Percentiles rank a stretch among this genome's conserved stretches.
These are phyloP conservation scores for Bombus confusus DNA, from an alignment of 1,140 invertebrate species.

Conservation along the genomic window DNA sequence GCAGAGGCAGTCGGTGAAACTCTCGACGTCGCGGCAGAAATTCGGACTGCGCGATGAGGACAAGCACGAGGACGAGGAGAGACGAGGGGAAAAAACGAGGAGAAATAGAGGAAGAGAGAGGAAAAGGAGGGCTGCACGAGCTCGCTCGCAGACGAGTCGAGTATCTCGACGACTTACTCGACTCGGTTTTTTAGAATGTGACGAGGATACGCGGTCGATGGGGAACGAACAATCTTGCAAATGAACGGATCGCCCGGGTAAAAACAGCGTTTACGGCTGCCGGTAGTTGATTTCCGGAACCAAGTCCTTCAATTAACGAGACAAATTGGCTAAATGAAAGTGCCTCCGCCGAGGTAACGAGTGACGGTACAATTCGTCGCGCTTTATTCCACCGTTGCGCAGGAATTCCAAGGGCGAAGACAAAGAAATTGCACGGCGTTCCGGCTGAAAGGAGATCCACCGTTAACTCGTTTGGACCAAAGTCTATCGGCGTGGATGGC, in stretches of 20 bases:
- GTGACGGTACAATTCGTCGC: constrained; percentile 17
- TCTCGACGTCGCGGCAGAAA: not conserved
- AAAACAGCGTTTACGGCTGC: constrained; percentile 18
- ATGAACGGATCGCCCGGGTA: not conserved
- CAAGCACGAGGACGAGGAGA: not conserved
- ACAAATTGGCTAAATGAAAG: constrained; percentile 42
- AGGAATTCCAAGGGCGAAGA: not conserved
- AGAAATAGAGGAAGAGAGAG: not conserved
- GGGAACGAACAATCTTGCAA: constrained; percentile 11
- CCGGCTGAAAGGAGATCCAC: not conserved
- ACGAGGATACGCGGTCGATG: not conserved
- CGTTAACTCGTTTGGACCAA: constrained; percentile 8
- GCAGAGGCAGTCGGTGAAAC: not conserved
- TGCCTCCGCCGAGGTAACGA: constrained; percentile 7
- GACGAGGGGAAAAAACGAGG: not conserved
- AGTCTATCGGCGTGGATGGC: not conserved
- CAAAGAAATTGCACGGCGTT: constrained; percentile 5
- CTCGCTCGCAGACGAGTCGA: constrained; percentile 28
- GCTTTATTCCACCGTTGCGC: not conserved
- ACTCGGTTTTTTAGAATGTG: constrained; percentile 23
- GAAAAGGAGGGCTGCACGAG: too few relatives aligned
- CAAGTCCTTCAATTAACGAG: constrained; percentile 38
- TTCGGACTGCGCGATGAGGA: not conserved
- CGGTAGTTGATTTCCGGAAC: not conserved
- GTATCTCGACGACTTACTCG: constrained; percentile 48